Evolutionary conservation across 2,888 invertebrate genomes (phyloP), one percentile per base, ranked within the genome.

Genomic region (Lithophane socia): DNA sequence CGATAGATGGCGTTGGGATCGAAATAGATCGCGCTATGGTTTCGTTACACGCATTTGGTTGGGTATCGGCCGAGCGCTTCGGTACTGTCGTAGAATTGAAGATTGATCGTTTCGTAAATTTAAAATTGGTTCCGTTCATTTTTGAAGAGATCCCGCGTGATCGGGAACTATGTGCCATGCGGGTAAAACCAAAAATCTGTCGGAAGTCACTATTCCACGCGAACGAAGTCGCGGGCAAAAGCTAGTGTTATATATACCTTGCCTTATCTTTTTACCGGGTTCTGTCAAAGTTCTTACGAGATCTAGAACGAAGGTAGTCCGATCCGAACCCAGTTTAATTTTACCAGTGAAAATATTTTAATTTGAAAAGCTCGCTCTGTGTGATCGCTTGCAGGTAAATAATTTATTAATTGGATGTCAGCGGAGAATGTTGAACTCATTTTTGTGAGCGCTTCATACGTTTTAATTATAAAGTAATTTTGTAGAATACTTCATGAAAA

Each of bases 391-490:
- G 73, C 80, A 80, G 68, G 44, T 63, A 73, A 67, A 73, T 73
- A 60, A 70, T 85, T 85, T 71, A 81, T 73, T 70, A 81, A 85
- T 73, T 82, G 70, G 54, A 81, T 71, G 82, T 67, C 82, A 73
- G 61, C 13, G 12, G 49, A 68, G 67, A 63, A 29, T 68, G 42
- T 60, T 75, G 61, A 70, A 76, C 58, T 63, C 37, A 67, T 47
- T 80, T 84, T 69, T 68, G 44, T 21, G 66, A 75, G 82, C 58
- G 29, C 37, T 49, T 47, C 54, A 54, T 58, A 54, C 16, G 9
- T 67, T 73, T 73, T 67, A 68, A 70, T 37, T n/a, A 49, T 44
- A 70, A 66, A 56, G 54, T 29, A 24, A 75, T 78, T 80, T 44
- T 52, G 37, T 24, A 24, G 18, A 21, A 64, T 10, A 63, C 16